Evolutionary conservation across 2,113 vertebrate species (phyloP).

Genomic region (Lamprotornis superbus): DNA sequence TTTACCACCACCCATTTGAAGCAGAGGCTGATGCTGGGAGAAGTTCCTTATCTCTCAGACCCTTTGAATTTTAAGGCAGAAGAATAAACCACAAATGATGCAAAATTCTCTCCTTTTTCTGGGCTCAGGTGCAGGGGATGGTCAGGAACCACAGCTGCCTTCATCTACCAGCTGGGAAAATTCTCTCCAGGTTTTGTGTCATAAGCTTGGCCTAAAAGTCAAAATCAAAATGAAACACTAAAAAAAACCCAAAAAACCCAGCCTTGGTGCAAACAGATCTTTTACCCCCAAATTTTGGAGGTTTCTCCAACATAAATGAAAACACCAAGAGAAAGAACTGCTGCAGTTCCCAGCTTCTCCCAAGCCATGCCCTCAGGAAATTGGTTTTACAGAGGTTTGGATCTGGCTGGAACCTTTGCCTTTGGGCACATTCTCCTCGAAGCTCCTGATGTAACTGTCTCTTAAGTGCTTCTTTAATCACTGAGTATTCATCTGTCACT

Average conservation of each 20-base stretch:
- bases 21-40: not conserved
- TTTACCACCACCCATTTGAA: not conserved
- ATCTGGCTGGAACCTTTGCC: constrained; percentile 38
- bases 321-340: not conserved
- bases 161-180: not conserved
- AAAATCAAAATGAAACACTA: not conserved
- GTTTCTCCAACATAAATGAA: not conserved
- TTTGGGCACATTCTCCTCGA: constrained; percentile 9
- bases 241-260: not conserved
- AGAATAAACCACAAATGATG: not conserved
- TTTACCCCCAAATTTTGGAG: not conserved
- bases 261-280: not conserved
- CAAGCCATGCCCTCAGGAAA: not conserved
- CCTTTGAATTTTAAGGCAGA: not conserved
- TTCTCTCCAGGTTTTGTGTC: not conserved
- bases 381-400: not conserved
- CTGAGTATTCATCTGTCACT: constrained; percentile 60
- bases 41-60: not conserved
- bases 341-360: not conserved
- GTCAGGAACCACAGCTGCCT: not conserved
- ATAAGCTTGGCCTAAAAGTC: not conserved
- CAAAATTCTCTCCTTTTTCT: not conserved
- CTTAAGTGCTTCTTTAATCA: constrained; percentile 49
- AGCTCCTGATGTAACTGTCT: constrained; percentile 41
- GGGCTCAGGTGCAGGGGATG: rapidly evolving